Evolutionary conservation across 2,797 vertebrate genomes (phyloP), one percentile per base, ranked within the genome.

Genomic region (Phrynocephalus guinanensis): DNA sequence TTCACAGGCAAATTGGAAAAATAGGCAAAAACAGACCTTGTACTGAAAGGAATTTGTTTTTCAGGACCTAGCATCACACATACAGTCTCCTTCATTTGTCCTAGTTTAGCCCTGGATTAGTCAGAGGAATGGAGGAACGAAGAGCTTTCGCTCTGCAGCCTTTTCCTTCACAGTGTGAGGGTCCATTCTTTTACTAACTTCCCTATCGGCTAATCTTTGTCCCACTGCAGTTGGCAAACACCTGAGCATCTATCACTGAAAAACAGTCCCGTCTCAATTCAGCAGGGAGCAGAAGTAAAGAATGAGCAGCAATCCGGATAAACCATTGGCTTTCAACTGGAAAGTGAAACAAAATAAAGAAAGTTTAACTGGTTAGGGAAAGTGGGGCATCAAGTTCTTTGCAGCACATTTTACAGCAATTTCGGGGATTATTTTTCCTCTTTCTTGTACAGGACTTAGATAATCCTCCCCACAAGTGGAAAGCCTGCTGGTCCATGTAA

Each of bases 401-500:
- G 18, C 18, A 63, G 18, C 18, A 20, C 60, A 16, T 63, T 94
- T 92, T 92, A 76, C 83, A 87, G 77, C 81, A 78, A 72, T 85
- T 71, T 80, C 91, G 66, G 70, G 52, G 10, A 26, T 73, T 63
- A 16, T 78, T 66, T 85, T 68, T 76, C 5, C 20, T 48, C 68
- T 85, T 95, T 91, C 87, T 88, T 67, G 60, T 79, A 79, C 90
- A 2, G 18, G 38, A 87, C 92, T 94, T 94, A 93, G 92, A 66
- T 84, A 92, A 94, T 89, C 89, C 48, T 91, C 90, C 92, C 88
- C 92, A 90, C 38, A 90, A 94, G 82, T 90, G 85, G 60, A 93
- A 93, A 92, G 91, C 82, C 76, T 91, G 28, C 52, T 87, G 94
- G 88, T 94, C 56, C 66, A 91, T 73, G 87, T 6, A 94, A 88